Conservation (phyloP, 2,888 invertebrate genomes). For the Entomobrya proxima region DNA sequence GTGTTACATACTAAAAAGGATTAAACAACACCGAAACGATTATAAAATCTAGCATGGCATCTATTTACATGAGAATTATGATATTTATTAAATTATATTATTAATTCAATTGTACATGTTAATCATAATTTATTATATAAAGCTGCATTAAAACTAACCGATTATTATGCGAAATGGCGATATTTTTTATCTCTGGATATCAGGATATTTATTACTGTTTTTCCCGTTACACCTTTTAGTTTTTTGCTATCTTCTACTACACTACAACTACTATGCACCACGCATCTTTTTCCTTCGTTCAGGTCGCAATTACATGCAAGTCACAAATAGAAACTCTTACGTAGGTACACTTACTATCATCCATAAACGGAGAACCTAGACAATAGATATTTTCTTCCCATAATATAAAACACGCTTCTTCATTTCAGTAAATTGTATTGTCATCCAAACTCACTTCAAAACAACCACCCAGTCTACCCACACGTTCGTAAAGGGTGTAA, state of each 20-base stretch:
- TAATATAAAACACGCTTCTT: not conserved
- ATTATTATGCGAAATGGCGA: not conserved
- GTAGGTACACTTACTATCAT: not conserved
- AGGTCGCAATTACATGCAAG: not conserved
- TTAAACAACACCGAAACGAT: no score
- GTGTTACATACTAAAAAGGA: no score
- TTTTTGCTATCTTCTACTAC: not conserved
- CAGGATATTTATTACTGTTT: no score
- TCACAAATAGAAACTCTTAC: no score
- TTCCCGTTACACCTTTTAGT: not conserved
- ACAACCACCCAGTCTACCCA: not conserved
- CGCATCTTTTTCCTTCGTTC: slow-evolving; percentile 1
- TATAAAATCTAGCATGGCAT: not conserved
- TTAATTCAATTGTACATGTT: no score
- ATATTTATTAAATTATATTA: no score
- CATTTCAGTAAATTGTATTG: not conserved
- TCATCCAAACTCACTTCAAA: not conserved
- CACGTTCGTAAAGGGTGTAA: not conserved
- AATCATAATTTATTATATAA: not conserved
- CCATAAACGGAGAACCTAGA: slow-evolving; percentile 2
- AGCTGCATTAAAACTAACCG: not conserved
- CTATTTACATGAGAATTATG: not conserved
- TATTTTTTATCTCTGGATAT: not conserved
- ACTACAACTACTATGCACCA: not conserved
- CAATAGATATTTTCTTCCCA: not conserved